Evolutionary conservation across 2,113 vertebrate genomes (phyloP), one percentile per base, ranked within the genome.

Genomic region (Chlorodrepanis virens): DNA sequence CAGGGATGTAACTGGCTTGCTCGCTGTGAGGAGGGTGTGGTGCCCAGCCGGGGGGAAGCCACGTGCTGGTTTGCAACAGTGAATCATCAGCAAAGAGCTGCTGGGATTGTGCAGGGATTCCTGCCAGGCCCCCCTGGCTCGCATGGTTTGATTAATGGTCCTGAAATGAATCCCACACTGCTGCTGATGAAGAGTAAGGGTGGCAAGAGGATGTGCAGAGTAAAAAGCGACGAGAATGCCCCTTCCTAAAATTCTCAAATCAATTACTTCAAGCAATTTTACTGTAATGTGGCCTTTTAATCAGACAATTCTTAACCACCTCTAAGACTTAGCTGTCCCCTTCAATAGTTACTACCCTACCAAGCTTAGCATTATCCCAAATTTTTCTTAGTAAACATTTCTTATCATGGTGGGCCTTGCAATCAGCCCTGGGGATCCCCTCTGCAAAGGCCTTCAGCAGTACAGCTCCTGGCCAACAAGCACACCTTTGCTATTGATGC

Each of bases 121-220:
- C 33, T 42, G 54, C 40, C 84, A 50, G 59, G 35, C 35, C 35
- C 35, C 0, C 0, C 24, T 2, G 2, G 49, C 52, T 56, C 47
- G 1, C 0, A 14, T 1, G 2, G 24, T 50, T 82, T 13, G 40
- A 61, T 67, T 39, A 39, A 2, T 8, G 57, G 28, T 28, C 35
- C 76, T 50, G 29, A 92, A 79, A 54, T 10, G 5, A 91, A 56
- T 21, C 45, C 16, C 23, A 6, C 7, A 52, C 44, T 9, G 9
- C 40, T 0, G 1, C 60, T 44, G 64, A 35, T 52, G 20, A 77
- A 25, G 15, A 12, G 28, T 24, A 29, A 86, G 37, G 8, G 21
- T 47, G 63, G 18, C 40, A 69, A 80, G 45, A 37, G 14, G 68
- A 21, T 39, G 23, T 49, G 75, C 64, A 61, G 59, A 65, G 40